Evolutionary conservation across 2,113 vertebrate genomes (phyloP).

Genomic region (Pterocles burchelli): DNA sequence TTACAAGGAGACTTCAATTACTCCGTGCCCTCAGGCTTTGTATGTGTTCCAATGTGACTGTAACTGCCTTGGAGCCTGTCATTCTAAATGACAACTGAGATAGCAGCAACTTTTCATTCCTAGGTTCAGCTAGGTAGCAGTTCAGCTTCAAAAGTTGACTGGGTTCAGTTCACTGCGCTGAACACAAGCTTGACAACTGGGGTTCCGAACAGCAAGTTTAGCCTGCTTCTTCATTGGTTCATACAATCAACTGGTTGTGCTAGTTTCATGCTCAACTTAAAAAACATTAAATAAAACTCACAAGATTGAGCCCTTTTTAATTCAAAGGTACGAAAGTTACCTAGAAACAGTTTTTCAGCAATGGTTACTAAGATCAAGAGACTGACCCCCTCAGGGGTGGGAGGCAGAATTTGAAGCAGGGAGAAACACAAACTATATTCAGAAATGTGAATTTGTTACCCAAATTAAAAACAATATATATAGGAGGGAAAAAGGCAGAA

Average conservation of each 20-base stretch:
- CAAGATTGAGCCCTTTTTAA: not conserved
- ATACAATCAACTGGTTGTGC: not conserved
- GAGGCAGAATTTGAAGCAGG: not conserved
- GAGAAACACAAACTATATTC: not conserved
- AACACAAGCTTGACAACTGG: not conserved
- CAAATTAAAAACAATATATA: not conserved
- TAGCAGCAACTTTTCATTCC: not conserved
- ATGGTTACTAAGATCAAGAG: not conserved
- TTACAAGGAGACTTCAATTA: not conserved
- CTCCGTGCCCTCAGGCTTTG: not conserved
- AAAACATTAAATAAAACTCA: not conserved
- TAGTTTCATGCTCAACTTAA: not conserved
- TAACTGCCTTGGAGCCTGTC: not conserved
- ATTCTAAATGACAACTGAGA: not conserved
- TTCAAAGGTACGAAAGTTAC: not conserved
- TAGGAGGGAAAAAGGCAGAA: rapidly evolving
- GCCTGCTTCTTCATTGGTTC: not conserved
- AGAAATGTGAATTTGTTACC: not conserved
- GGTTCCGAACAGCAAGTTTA: not conserved
- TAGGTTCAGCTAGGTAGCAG: not conserved
- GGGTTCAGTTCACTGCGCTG: not conserved
- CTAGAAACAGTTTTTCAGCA: not conserved
- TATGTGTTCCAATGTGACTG: rapidly evolving
- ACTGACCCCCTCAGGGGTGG: not conserved
- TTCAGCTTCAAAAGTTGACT: not conserved